phyloP scores from a whole-genome alignment of 2,888 invertebrate species.

The Automeris io region DNA sequence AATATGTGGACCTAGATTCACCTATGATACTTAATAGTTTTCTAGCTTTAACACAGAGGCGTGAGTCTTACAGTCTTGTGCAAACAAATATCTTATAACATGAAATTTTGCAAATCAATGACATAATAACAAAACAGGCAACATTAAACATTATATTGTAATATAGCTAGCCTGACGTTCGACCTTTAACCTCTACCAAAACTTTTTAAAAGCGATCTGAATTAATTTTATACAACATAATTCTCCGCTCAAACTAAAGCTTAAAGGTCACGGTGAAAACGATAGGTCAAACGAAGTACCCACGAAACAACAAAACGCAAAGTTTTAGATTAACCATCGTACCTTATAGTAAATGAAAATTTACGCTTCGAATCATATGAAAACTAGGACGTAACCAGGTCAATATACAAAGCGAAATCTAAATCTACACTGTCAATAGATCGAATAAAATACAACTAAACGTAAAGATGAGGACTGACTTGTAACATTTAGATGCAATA shows the following conservation, averaged over 20 bases:
- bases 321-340: background rate
- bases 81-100: too few relatives aligned
- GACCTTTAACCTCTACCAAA: background rate
- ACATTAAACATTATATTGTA: too few relatives aligned
- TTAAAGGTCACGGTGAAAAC: background rate
- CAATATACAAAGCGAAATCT: conserved; percentile 4
- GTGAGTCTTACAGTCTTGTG: too few relatives aligned
- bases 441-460: background rate
- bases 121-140: too few relatives aligned
- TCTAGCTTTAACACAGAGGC: too few relatives aligned
- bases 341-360: too few relatives aligned
- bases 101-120: too few relatives aligned
- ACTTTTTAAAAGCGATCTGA: background rate
- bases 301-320: conserved; percentile 1
- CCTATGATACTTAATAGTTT: too few relatives aligned
- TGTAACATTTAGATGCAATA: too few relatives aligned
- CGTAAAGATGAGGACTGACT: too few relatives aligned
- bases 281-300: background rate
- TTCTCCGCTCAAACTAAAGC: background rate
- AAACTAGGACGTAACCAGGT: conserved; percentile 3
- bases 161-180: background rate
- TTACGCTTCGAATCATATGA: conserved; percentile 1
- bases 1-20: too few relatives aligned
- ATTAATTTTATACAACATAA: background rate
- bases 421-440: background rate